Evolutionary conservation across 2,113 vertebrate genomes (phyloP).

Genomic region (Arizona elegans): DNA sequence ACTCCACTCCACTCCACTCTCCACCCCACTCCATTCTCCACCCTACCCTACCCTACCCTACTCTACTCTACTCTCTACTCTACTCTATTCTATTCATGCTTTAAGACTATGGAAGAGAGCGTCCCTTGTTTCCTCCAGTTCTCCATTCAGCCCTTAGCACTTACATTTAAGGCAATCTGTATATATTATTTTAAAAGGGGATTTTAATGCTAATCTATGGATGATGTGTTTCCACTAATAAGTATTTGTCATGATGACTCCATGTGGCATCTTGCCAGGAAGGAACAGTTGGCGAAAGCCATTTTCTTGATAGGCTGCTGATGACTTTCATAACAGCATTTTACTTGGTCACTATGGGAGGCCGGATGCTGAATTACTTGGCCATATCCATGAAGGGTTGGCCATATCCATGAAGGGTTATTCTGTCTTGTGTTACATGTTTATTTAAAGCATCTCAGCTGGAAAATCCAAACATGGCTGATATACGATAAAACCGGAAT

Average conservation of each 20-base stretch:
- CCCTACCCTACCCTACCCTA: too few species aligned
- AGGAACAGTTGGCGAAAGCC: neutral
- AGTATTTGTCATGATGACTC: neutral
- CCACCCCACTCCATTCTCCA: too few species aligned
- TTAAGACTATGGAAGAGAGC: neutral
- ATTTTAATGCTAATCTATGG: neutral
- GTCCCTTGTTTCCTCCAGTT: neutral
- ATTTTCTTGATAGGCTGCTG: neutral
- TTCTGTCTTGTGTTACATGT: neutral
- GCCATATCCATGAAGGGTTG: neutral
- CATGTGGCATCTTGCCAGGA: neutral
- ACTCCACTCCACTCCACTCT: too few species aligned
- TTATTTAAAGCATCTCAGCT: neutral
- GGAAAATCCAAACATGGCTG: neutral
- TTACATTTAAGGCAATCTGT: neutral
- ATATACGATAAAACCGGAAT: neutral
- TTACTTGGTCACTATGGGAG: neutral
- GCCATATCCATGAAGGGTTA: neutral
- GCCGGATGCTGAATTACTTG: neutral
- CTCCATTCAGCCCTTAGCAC: neutral
- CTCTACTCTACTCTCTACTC: too few species aligned
- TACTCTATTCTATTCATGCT: neutral
- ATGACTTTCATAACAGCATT: neutral
- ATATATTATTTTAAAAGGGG: neutral
- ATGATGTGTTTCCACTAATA: neutral